Base-by-base conservation (phyloP, 2,113 vertebrate species). In the Oenanthe melanoleuca region DNA sequence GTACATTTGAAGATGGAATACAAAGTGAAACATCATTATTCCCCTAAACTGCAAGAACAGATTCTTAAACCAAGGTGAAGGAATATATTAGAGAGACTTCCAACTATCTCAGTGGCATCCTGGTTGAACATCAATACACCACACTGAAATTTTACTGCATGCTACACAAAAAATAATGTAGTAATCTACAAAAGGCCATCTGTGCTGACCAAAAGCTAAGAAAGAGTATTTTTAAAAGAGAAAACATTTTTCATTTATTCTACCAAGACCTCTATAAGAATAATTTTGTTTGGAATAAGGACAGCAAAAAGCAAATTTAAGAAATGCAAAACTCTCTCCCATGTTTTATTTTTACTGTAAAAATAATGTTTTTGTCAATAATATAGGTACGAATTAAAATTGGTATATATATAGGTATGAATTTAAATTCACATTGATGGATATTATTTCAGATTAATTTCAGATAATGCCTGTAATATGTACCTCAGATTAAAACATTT, bases 401-500 rank as follows among this genome's bases (percentile, higher is more conserved):
- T 45, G 19, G 44, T 45, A 9, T 45, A 21, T 21, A 45, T 45
- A 8, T 1, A 5, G 38, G 33, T 31, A 44, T 22, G 33, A 77
- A 86, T 81, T 66, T 92, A 94, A 83, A 86, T 75, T 19, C 44
- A 45, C 19, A 19, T 12, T 40, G 59, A 96, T 86, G 23, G 18
- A 87, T 72, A 92, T 19, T 20, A 6, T 42, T 85, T 66, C 40
- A 89, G 21, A 94, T 53, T 80, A 72, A 83, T 65, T 96, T 91
- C 83, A 52, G 67, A 22, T 47, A 89, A 93, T 63, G 24, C 22
- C 26, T 56, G 20, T 70, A 84, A 73, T 67, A 70, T 14, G 2
- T 75, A 77, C 42, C 28, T 79, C 37, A 91, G 47, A 45, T 65
- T 69, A 87, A 93, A 91, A 87, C 24, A 79, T 63, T 86, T 95